These are phyloP conservation scores for Euborellia annulipes DNA, from an alignment of 1,140 invertebrate species.

Conservation along the genomic window DNA sequence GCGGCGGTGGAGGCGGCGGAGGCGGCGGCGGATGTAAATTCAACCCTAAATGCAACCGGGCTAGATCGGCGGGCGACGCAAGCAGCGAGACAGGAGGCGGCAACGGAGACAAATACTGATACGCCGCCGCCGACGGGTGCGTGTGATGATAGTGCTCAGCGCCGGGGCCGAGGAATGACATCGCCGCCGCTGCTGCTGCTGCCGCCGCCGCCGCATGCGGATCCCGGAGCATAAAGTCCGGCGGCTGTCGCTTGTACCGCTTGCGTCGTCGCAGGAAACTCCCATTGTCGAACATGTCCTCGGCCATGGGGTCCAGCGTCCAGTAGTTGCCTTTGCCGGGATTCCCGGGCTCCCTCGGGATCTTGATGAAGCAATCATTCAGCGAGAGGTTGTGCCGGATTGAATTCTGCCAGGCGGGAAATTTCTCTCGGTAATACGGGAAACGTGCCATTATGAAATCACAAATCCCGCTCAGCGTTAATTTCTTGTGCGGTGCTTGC, in stretches of 20 bases:
- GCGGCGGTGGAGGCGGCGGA: conserved; percentile 16
- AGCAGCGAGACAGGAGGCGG: conserved; percentile 31
- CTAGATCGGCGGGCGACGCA: conserved; percentile 29
- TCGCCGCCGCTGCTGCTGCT: conserved; percentile 25
- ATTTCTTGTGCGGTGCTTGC: conserved; percentile 90
- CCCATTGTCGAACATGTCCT: conserved; percentile 99
- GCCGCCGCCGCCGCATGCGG: conserved; percentile 18
- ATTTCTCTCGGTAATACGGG: conserved; percentile 89
- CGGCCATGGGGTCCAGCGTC: conserved; percentile 90
- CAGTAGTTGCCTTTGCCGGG: conserved; percentile 99
- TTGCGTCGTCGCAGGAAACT: conserved; percentile 89
- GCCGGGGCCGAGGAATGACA: conserved; percentile 28
- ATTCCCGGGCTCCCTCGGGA: conserved; percentile 93
- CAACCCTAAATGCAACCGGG: conserved; percentile 28
- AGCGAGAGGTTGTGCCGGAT: conserved; percentile 94
- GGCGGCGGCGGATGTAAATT: conserved; percentile 19
- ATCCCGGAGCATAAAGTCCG: conserved; percentile 36
- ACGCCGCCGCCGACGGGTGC: conserved; percentile 21
- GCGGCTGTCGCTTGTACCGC: conserved; percentile 76
- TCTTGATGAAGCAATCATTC: conserved; percentile 99
- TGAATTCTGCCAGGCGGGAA: conserved; percentile 92
- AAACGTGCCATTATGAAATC: conserved; percentile 98
- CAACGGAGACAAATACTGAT: conserved; percentile 28
- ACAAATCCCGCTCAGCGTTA: conserved; percentile 94
- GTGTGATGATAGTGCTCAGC: conserved; percentile 22